A percentile compares a stretch with the other conserved stretches of the same genome.
Conservation (phyloP, 2,113 vertebrate genomes). For the Nyctereutes procyonoides region DNA sequence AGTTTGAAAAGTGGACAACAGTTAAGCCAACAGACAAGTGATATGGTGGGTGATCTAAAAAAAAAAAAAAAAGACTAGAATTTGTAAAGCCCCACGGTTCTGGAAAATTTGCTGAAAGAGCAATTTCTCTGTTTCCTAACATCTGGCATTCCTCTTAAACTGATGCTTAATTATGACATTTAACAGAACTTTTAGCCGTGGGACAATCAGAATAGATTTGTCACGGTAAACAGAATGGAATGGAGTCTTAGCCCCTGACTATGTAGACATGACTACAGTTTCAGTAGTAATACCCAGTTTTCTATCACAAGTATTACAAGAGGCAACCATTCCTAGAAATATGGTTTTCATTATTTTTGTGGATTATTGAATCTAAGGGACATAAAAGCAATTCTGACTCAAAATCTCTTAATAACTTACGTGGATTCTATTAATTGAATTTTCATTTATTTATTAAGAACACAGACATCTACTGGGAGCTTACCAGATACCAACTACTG, state of each 20-base stretch:
- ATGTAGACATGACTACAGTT: neutral
- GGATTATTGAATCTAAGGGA: neutral
- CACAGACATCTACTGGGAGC: neutral
- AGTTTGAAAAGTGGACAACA: neutral
- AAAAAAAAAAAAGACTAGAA: neutral
- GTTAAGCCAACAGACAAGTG: neutral
- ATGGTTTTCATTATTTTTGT: neutral
- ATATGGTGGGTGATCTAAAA: neutral
- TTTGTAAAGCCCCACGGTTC: neutral
- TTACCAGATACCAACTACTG: neutral
- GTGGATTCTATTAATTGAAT: neutral
- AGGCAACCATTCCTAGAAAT: neutral
- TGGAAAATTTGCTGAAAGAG: neutral
- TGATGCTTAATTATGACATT: conserved; percentile 48
- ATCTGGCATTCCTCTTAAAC: conserved; percentile 17
- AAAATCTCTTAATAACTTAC: conserved; percentile 3
- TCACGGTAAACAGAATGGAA: neutral
- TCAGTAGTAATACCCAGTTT: conserved; percentile 7
- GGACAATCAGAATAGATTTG: conserved; percentile 17
- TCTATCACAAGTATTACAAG: neutral
- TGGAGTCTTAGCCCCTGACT: neutral
- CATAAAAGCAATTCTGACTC: neutral
- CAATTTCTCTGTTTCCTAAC: conserved; percentile 35
- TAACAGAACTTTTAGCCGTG: conserved; percentile 42
- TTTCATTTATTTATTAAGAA: conserved; percentile 1